These are phyloP conservation scores for Drosophila subsilvestris DNA, from an alignment of 2,888 invertebrate species.

Conservation along the genomic window DNA sequence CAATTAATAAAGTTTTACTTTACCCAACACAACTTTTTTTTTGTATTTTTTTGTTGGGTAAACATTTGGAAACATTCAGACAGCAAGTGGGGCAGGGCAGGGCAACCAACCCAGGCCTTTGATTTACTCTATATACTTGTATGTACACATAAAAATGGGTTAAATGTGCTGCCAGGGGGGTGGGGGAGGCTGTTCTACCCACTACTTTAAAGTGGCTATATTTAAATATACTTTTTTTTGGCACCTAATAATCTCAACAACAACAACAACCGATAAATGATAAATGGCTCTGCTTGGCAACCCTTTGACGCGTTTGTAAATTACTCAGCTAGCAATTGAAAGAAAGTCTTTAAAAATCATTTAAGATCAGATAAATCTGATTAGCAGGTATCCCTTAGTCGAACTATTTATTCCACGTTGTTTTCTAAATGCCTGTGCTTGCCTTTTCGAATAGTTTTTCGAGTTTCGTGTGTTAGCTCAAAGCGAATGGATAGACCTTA, in stretches of 20 bases:
- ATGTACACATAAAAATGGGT: neutral
- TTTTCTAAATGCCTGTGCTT: neutral
- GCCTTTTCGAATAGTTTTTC: neutral
- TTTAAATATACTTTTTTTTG: no score
- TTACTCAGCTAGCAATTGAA: no score
- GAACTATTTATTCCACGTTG: neutral
- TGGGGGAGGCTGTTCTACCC: no score
- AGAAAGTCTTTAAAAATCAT: neutral
- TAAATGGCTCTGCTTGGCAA: neutral
- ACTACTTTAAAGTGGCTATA: neutral
- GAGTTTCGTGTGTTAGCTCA: neutral
- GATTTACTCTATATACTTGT: conserved; percentile 20
- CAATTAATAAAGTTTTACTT: conserved; percentile 71
- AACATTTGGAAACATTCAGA: conserved; percentile 64
- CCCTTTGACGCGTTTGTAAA: no score
- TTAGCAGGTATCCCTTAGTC: neutral
- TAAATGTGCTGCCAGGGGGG: no score
- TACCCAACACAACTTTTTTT: no score
- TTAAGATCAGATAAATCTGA: neutral
- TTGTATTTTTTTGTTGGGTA: conserved; percentile 43
- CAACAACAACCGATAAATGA: neutral
- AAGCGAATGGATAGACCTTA: neutral
- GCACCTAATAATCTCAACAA: no score
- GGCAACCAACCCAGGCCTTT: conserved; percentile 34
- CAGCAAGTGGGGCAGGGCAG: conserved; percentile 29